Percentiles rank a stretch among this genome's conserved stretches.
These are phyloP conservation scores for Ochropleura leucogaster DNA, from an alignment of 2,888 invertebrate species.

Conservation along the genomic window DNA sequence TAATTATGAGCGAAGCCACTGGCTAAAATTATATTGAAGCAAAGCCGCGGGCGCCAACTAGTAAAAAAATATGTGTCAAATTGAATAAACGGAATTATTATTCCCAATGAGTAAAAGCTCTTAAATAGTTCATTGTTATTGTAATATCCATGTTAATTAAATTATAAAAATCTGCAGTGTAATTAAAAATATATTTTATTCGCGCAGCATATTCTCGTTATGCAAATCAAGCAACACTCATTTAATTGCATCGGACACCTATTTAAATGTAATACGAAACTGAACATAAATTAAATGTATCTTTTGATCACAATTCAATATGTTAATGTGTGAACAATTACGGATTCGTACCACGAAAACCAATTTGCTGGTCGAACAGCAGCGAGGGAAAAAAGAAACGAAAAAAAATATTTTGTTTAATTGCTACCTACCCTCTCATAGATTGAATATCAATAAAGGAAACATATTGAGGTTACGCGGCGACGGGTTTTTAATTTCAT, in stretches of 20 bases:
- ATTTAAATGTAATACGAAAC: conserved; percentile 31
- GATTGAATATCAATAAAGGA: conserved; percentile 64
- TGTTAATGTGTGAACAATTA: conserved; percentile 61
- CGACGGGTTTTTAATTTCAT: conserved; percentile 14
- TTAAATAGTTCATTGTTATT: background rate
- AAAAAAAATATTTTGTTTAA: conserved; percentile 59
- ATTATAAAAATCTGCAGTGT: no score
- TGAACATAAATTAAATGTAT: conserved; percentile 45
- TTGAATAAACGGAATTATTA: background rate
- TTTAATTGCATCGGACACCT: conserved; percentile 28
- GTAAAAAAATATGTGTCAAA: background rate
- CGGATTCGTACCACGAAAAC: conserved; percentile 65
- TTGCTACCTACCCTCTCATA: conserved; percentile 60
- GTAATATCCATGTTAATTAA: background rate
- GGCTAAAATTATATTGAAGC: no score
- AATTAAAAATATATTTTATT: conserved; percentile 5
- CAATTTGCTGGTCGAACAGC: conserved; percentile 59
- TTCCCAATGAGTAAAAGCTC: background rate
- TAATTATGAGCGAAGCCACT: no score
- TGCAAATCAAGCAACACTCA: conserved; percentile 21
- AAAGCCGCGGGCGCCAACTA: background rate
- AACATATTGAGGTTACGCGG: conserved; percentile 55
- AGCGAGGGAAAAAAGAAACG: conserved; percentile 41
- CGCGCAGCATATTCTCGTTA: background rate
- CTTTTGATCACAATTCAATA: conserved; percentile 49